Evolutionary conservation across 1,140 invertebrate genomes (phyloP).

Genomic region (Monomorium pharaonis): DNA sequence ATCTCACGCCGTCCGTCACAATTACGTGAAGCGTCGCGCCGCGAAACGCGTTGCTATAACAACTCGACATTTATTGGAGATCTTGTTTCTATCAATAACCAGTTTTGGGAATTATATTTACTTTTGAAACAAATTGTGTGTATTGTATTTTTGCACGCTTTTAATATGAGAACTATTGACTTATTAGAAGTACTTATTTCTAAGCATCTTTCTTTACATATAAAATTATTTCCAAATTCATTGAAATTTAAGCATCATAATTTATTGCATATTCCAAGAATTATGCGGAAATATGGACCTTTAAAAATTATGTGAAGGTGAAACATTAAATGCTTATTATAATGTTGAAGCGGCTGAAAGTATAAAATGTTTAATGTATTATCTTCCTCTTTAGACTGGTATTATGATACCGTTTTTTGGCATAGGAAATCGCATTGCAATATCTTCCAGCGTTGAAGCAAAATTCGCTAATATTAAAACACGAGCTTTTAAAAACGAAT

Average conservation of each 20-base stretch:
- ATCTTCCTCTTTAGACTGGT: background rate
- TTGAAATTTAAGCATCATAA: background rate
- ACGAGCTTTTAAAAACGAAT: too few relatives aligned
- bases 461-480: background rate
- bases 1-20: too few relatives aligned
- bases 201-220: background rate
- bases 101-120: background rate
- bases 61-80: conserved; percentile 4
- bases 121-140: background rate
- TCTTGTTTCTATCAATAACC: background rate
- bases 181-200: background rate
- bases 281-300: too few relatives aligned
- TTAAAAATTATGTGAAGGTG: too few relatives aligned
- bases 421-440: background rate
- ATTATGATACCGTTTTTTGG: conserved; percentile 3
- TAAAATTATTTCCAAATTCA: background rate
- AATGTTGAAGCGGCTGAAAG: background rate
- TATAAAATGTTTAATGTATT: background rate
- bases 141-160: background rate
- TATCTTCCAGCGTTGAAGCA: background rate
- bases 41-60: too few relatives aligned
- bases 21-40: too few relatives aligned
- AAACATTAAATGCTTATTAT: background rate
- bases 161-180: background rate
- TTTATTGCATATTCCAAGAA: background rate